Base-by-base conservation (phyloP, 2,888 invertebrate genomes). In the Vesta saturnalis region DNA sequence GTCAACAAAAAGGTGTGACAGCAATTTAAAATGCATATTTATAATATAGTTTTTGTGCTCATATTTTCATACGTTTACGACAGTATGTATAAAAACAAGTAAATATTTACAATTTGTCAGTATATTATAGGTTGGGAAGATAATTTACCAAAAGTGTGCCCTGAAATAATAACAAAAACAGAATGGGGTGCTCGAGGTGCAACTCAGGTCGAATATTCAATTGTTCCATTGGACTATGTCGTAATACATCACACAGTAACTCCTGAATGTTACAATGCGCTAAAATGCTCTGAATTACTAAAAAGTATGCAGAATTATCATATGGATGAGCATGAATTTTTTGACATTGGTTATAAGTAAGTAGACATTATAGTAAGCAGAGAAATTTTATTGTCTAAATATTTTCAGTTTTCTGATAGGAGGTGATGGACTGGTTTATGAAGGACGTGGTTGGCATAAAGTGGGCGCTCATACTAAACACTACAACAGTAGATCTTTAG, bases 281-380 rank as follows among this genome's bases (percentile, higher is more conserved):
- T 76, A 0, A 75, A 80, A 0, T 90, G 90, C 72, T 80, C 83
- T 1, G 70, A 72, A 3, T 72, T 80, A 0, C 76, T 86, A 2
- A 82, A 79, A 21, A 82, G 79, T 19, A 88, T 89, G 39, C 87
- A 89, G 70, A 78, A 82, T 58, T 85, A 85, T 72, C 89, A 90
- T 16, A 86, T 86, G 78, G 81, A 86, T 56, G 75, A 76, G 0
- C 70, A 84, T 16, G 81, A 84, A 12, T 89, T 86, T 77, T 79
- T 81, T 49, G 90, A 90, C 75, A 87, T 90, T 62, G 89, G 86
- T 22, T 87, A 85, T 75, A 89, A 89, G 89, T 90, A 81, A 86
- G 2, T 39, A 39, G 16, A 19, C 19, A 2, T 49, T 49, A 12
- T 8, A 87, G 14, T 8, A 54, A 58, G 14, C 3, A 52, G 15